Percentiles rank a stretch among this genome's conserved stretches.
Conservation (phyloP, 2,888 invertebrate species). For the Parnassius apollo region DNA sequence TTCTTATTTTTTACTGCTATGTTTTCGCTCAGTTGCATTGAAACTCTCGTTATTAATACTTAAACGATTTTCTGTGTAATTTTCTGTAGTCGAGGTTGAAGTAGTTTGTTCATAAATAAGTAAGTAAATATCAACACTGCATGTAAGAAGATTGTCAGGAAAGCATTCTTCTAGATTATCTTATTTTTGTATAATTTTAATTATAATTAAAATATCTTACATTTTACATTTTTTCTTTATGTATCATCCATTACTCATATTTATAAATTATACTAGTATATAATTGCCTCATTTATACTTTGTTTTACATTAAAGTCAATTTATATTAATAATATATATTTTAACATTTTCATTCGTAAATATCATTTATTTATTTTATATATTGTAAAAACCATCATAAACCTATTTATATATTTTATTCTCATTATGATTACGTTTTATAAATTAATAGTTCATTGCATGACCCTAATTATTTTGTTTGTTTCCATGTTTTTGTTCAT, state of each 20-base stretch:
- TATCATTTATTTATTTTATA: too few relatives aligned
- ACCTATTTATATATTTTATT: too few relatives aligned
- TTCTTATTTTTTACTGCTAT: slow-evolving; percentile 60
- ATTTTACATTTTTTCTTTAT: slow-evolving; percentile 23
- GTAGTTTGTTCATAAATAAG: slow-evolving; percentile 34
- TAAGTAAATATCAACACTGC: slow-evolving; percentile 36
- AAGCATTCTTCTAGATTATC: slow-evolving; percentile 71
- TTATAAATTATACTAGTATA: slow-evolving; percentile 17
- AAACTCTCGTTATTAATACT: slow-evolving; percentile 25
- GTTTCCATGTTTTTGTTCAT: slow-evolving; percentile 45
- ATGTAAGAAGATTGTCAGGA: slow-evolving; percentile 50
- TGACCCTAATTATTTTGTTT: slow-evolving; percentile 44
- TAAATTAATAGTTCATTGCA: slow-evolving; percentile 39
- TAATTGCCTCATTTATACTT: too few relatives aligned
- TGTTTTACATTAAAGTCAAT: too few relatives aligned
- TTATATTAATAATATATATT: too few relatives aligned
- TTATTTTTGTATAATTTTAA: slow-evolving; percentile 24
- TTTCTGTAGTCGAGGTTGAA: slow-evolving; percentile 35
- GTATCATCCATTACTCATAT: slow-evolving; percentile 24
- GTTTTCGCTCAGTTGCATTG: slow-evolving; percentile 36
- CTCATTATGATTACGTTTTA: slow-evolving; percentile 2
- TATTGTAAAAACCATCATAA: too few relatives aligned
- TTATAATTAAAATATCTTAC: slow-evolving; percentile 9
- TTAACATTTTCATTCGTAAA: too few relatives aligned
- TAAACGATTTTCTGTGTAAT: slow-evolving; percentile 36